Evolutionary conservation across 2,888 invertebrate species (phyloP).

Genomic region (Ischnus inquisitorius): DNA sequence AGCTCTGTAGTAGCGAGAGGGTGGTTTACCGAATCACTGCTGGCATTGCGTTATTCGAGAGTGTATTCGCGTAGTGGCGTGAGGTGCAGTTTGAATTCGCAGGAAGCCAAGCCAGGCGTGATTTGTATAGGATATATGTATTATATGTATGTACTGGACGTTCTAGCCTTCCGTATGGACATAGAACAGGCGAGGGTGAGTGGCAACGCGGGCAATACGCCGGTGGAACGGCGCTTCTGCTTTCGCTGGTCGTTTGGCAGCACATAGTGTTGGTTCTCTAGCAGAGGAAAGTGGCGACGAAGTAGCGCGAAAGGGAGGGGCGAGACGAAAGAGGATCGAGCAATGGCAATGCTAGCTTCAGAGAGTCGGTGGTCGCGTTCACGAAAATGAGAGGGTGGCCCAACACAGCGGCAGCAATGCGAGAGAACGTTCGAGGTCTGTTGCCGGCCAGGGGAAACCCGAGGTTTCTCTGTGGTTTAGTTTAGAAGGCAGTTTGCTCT

Average conservation of each 20-base stretch:
- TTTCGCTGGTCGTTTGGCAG: slow-evolving; percentile 9
- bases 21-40: slow-evolving; percentile 61
- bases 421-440: slow-evolving; percentile 59
- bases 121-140: slow-evolving; percentile 57
- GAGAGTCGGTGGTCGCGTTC: slow-evolving; percentile 51
- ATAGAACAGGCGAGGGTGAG: slow-evolving; percentile 14
- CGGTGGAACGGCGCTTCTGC: neutral
- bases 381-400: slow-evolving; percentile 74
- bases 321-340: slow-evolving; percentile 8
- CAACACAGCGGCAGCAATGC: neutral
- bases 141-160: slow-evolving; percentile 11
- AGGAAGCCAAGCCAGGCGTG: slow-evolving; percentile 64
- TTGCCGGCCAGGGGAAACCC: slow-evolving; percentile 62
- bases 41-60: slow-evolving; percentile 49
- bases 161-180: neutral
- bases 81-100: slow-evolving; percentile 53
- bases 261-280: slow-evolving; percentile 16
- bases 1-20: slow-evolving; percentile 50
- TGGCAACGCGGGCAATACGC: slow-evolving; percentile 46
- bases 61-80: neutral
- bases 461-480: slow-evolving; percentile 78
- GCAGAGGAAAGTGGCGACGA: slow-evolving; percentile 57
- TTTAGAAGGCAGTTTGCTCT: slow-evolving; percentile 80
- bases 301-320: slow-evolving; percentile 6
- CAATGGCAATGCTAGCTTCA: slow-evolving; percentile 45